Base-by-base conservation (phyloP, 1,140 invertebrate genomes). In the Drosophila nebulosa region DNA sequence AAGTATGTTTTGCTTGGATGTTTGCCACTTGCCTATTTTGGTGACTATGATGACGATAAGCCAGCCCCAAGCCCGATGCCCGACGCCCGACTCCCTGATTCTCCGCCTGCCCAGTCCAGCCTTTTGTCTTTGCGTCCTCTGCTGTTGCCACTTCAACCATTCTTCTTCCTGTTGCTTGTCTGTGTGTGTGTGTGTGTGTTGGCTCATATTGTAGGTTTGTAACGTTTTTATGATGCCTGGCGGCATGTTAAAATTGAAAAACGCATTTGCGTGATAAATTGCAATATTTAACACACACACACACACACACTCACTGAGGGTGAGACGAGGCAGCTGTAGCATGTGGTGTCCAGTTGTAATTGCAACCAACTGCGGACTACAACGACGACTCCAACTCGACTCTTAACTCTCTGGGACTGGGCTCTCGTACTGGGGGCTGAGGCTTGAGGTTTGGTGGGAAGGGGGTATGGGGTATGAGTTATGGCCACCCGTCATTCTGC, bases 201-300 rank as follows among this genome's bases (percentile, higher is more conserved):
- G 75, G 81, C 78, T 83, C 83, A 75, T 83, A 88, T 88, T 86
- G 83, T 86, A 78, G 81, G 83, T 88, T 88, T 83, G 83, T 83
- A 90, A 85, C 84, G 77, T 83, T 90, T 90, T 90, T 90, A 90
- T 90, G 89, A 90, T 90, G 89, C 89, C 89, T 90, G 80, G 89
- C 89, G 89, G 89, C 89, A 86, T 90, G 89, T 90, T 90, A 89
- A 90, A 90, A 90, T 90, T 90, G 89, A 90, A 90, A 90, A 90
- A 90, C 89, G 89, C 89, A 90, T 90, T 90, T 90, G 89, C 89
- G 89, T 90, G 89, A 90, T 90, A 90, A 90, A 90, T 90, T 90
- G 89, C 89, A 90, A 90, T 90, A 90, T 90, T 90, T 90, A 90
- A 90, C 89, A 89, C 83, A 89, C 78, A 88, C 64, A 14, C 65